Conservation (phyloP, 2,797 vertebrate genomes). For the Loriculus beryllinus region DNA sequence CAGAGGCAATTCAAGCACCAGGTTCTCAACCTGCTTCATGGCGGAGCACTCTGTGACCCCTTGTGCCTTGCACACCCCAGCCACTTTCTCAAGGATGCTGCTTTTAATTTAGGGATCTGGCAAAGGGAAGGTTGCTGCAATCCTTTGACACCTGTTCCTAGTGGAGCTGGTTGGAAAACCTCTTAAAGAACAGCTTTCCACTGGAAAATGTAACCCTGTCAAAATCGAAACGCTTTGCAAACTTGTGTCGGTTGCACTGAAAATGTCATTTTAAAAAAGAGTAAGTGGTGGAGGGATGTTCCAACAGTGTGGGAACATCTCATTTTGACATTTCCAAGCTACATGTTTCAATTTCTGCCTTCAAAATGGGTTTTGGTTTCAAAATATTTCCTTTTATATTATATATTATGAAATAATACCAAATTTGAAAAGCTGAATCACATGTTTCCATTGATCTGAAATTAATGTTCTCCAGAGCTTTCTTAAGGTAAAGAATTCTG, state of each 20-base stretch:
- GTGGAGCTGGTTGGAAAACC: conserved; percentile 6
- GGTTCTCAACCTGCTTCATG: background rate
- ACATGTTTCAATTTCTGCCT: conserved; percentile 30
- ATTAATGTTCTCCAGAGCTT: background rate
- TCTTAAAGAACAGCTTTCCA: conserved; percentile 11
- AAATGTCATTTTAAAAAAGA: conserved; percentile 58
- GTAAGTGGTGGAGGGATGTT: conserved; percentile 35
- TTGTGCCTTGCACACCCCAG: background rate
- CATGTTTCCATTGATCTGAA: background rate
- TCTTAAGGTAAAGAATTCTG: background rate
- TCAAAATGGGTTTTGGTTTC: conserved; percentile 29
- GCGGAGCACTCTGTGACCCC: background rate
- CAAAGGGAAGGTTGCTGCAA: background rate
- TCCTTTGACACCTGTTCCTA: background rate
- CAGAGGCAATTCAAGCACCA: background rate
- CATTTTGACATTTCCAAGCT: conserved; percentile 44
- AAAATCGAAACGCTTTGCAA: background rate
- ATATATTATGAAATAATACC: conserved; percentile 7
- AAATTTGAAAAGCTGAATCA: background rate
- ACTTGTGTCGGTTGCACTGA: background rate
- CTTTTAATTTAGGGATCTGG: background rate
- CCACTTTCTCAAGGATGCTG: background rate
- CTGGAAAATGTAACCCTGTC: conserved; percentile 42
- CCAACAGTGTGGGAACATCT: conserved; percentile 43
- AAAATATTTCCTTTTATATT: conserved; percentile 47